Evolutionary conservation across 2,797 vertebrate species (phyloP).

Genomic region (Cephalopachus bancanus): DNA sequence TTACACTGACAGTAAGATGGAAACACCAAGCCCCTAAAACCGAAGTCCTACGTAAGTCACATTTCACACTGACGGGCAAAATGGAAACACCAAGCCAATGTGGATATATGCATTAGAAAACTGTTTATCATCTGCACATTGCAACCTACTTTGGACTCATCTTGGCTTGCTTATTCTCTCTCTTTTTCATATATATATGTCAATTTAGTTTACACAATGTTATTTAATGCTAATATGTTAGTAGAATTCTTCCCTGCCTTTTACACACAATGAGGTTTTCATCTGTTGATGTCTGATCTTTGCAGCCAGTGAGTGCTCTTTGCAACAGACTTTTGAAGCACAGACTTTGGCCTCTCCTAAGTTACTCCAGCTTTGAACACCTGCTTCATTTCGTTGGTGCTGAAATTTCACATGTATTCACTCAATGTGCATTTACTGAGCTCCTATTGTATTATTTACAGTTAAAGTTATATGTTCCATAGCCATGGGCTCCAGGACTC

Average conservation of each 20-base stretch:
- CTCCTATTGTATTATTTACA: background rate
- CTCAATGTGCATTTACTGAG: background rate
- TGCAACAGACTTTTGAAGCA: background rate
- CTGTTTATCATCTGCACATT: background rate
- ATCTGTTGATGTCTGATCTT: background rate
- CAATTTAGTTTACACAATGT: background rate
- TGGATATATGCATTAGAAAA: background rate
- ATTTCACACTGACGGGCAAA: background rate
- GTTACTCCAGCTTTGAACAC: background rate
- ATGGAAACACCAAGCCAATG: background rate
- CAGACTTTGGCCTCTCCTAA: background rate
- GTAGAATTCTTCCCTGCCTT: background rate
- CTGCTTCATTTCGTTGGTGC: background rate
- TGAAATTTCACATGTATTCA: background rate
- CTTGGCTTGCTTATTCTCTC: background rate
- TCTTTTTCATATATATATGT: background rate
- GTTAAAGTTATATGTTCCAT: background rate
- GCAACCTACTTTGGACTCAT: background rate
- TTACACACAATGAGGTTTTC: background rate
- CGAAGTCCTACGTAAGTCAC: background rate
- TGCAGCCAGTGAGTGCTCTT: background rate
- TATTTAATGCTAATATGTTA: background rate
- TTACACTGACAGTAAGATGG: background rate
- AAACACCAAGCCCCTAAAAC: too few relatives aligned
- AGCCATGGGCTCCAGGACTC: fast-evolving